Conservation (phyloP, 2,888 invertebrate species). For the Andrena trimmerana region DNA sequence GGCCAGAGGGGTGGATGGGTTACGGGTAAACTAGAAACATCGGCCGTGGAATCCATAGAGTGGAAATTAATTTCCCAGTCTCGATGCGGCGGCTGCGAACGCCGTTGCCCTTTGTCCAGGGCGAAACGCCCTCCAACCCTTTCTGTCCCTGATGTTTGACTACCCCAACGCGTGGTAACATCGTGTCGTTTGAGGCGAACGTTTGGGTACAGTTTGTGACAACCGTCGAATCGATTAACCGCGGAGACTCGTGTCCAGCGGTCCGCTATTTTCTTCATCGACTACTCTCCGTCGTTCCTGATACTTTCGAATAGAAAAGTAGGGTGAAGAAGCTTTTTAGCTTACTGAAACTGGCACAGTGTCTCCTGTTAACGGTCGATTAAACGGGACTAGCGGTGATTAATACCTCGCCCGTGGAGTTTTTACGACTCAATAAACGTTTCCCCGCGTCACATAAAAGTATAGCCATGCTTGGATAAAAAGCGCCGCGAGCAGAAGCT, state of each 20-base stretch:
- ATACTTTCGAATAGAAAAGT: too few relatives aligned
- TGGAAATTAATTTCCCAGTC: slow-evolving; percentile 52
- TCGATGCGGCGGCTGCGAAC: slow-evolving; percentile 1
- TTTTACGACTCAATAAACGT: slow-evolving; percentile 32
- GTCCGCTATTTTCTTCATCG: not conserved
- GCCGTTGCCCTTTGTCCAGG: not conserved
- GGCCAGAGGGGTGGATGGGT: slow-evolving; percentile 28
- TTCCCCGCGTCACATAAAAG: not conserved
- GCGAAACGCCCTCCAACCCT: not conserved
- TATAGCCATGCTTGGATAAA: not conserved
- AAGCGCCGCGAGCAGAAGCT: slow-evolving; percentile 8
- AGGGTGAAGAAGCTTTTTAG: too few relatives aligned
- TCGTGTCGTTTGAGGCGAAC: not conserved
- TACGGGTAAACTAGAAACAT: slow-evolving; percentile 66
- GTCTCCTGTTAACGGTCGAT: not conserved
- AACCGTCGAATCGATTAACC: not conserved
- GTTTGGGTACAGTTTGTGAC: not conserved
- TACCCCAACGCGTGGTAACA: slow-evolving; percentile 3
- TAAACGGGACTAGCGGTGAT: slow-evolving; percentile 12
- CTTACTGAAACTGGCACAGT: not conserved
- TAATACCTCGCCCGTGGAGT: slow-evolving; percentile 1
- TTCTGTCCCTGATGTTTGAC: slow-evolving; percentile 15
- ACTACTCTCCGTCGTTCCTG: not conserved
- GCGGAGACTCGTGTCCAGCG: not conserved
- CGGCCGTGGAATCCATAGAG: slow-evolving; percentile 33